Evolutionary conservation across 1,140 invertebrate species (phyloP), one percentile per base, ranked within the genome.

Genomic region (Bombus ignitus): DNA sequence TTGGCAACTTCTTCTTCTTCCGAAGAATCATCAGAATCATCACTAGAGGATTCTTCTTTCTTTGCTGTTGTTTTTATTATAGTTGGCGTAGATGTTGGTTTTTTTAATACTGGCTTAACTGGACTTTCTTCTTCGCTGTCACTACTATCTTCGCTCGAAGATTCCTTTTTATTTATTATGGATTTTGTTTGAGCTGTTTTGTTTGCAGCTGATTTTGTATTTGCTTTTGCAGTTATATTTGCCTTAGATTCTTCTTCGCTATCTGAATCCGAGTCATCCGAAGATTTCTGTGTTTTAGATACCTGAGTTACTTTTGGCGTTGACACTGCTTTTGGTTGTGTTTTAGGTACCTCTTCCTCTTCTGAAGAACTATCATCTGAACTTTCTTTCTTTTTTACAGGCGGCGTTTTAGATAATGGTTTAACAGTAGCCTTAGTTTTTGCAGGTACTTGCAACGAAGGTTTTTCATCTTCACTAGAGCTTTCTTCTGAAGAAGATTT

Each of bases 301-400:
- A 53, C 6, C 47, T 53, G 47, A 53, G 82, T 37, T 85, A 88
- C 75, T 42, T 83, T 81, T 2, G 74, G 74, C 1, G 35, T 82
- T 66, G 62, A 68, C 32, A 32, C 18, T 89, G 86, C 37, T 81
- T 82, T 82, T 37, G 42, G 73, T 25, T 80, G 83, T 57, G 37
- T 66, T 82, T 80, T 81, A 22, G 62, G 39, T 18, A 37, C 5
- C 37, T 80, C 44, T 53, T 91, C 86, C 8, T 95, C 95, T 28
- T 95, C 94, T 39, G 91, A 92, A 1, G 93, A 94, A 81, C 90
- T 92, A 13, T 95, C 94, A 8, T 95, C 95, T n/a, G 94, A 94
- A 72, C 93, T 95, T 4, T 94, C 94, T 77, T 95, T 92, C 88
- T 96, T 95, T 44, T 95, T 95, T 15, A 91, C 88, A 39, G 89